Evolutionary conservation across 2,797 vertebrate species (phyloP), one percentile per base, ranked within the genome.

Genomic region (Sebastes diploproa): DNA sequence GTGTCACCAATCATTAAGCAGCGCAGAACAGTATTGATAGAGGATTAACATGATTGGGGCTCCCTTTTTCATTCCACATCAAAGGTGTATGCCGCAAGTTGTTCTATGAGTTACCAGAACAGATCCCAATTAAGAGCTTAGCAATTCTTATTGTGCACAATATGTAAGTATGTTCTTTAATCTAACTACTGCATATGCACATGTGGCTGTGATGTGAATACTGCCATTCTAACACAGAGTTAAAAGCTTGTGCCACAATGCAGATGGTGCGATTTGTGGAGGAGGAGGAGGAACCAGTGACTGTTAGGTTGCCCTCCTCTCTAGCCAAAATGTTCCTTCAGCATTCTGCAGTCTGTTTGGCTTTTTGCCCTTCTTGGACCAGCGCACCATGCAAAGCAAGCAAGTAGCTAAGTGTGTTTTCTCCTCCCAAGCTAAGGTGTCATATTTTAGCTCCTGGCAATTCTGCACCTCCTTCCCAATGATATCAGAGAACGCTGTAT

Each of bases 1-100:
- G 78, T 84, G 85, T 86, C 88, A 91, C 84, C 73, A 52, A 67
- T 81, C 89, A 90, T 91, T 89, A 91, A 71, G 80, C 87, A 82
- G 78, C 78, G 59, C 68, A 78, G 30, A 77, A 75, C 73, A 30
- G 64, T 52, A 76, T 10, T 80, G 72, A 82, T 66, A 29, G 32
- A 61, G 75, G 75, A 91, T 87, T 87, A 87, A 63, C 75, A 73
- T 30, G 73, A 83, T 59, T 30, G 59, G 58, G 7, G 36, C 54
- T 85, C 29, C 58, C 23, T 69, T 6, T 6, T 75, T 82, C 36
- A 72, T 63, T 52, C 23, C 50, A 62, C 18, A 22, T 78, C 22
- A 74, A 71, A 67, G 58, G 20, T 25, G 9, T 22, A 62, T 29
- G 55, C 32, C 4, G 13, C 23, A 79, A 27, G 50, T 23, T n/a